These are phyloP conservation scores for Epistrophe eligans DNA, from an alignment of 2,888 invertebrate genomes.

Conservation along the genomic window DNA sequence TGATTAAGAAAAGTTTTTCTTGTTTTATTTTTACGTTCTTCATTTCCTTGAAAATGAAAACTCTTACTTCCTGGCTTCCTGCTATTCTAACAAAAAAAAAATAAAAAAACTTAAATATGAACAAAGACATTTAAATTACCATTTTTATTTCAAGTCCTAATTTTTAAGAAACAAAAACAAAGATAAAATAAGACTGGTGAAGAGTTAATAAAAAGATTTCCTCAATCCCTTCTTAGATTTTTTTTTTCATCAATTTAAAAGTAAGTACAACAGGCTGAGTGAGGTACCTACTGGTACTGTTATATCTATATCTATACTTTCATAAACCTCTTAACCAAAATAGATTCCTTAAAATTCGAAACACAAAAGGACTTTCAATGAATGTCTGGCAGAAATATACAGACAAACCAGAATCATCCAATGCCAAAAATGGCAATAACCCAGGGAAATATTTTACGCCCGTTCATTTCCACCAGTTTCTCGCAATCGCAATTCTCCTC, in stretches of 20 bases:
- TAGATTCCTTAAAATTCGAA: background rate
- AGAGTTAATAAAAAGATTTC: constrained; percentile 31
- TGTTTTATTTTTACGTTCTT: background rate
- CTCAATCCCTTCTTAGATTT: constrained; percentile 25
- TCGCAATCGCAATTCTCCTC: background rate
- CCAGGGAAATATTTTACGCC: constrained; percentile 36
- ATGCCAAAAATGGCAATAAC: constrained; percentile 45
- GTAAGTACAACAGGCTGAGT: background rate
- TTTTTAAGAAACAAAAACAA: constrained; percentile 6
- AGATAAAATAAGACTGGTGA: constrained; percentile 9
- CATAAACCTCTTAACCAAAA: background rate
- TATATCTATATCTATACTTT: background rate
- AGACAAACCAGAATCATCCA: constrained; percentile 11
- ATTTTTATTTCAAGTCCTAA: constrained; percentile 13
- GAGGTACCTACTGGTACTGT: background rate
- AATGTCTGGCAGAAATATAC: constrained; percentile 17
- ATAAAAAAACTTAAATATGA: background rate
- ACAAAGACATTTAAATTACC: constrained; percentile 20
- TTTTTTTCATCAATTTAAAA: background rate
- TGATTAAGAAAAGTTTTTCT: background rate
- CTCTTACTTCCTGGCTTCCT: background rate
- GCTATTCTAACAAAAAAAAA: background rate
- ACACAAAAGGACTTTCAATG: constrained; percentile 16
- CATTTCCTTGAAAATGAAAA: constrained; percentile 1
- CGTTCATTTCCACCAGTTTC: constrained; percentile 23